Percentiles rank a stretch among this genome's conserved stretches.
Evolutionary conservation across 2,888 invertebrate genomes (phyloP).

Genomic region (Chymomyza fuscimana): DNA sequence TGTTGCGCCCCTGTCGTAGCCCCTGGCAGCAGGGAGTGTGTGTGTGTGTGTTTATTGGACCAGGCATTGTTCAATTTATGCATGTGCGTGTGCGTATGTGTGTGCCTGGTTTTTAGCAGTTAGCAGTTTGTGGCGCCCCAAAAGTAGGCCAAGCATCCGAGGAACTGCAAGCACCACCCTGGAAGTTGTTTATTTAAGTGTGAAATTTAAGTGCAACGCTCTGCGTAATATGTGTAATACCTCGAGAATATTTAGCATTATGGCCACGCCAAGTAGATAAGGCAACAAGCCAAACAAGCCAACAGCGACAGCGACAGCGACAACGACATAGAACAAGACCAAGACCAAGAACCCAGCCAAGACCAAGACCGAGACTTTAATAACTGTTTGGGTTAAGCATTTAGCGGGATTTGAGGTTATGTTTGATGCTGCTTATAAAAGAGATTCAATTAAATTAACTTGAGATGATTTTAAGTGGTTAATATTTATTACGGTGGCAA

Average conservation of each 20-base stretch:
- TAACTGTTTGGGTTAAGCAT: background rate
- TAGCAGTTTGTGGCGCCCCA: conserved; percentile 63
- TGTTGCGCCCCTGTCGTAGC: conserved; percentile 56
- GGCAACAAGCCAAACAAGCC: conserved; percentile 62
- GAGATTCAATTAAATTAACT: background rate
- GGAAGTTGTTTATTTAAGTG: conserved; percentile 70
- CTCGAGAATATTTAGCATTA: conserved; percentile 58
- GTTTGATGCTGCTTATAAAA: background rate
- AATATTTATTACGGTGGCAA: background rate
- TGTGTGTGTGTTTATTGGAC: conserved; percentile 20
- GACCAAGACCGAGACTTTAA: background rate
- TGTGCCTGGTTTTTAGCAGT: conserved; percentile 57
- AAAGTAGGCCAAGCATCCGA: conserved; percentile 66
- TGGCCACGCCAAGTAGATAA: conserved; percentile 53
- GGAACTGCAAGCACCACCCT: conserved; percentile 34
- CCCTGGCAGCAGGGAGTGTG: conserved; percentile 20
- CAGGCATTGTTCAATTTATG: conserved; percentile 70
- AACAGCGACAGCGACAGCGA: background rate
- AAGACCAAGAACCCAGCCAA: background rate
- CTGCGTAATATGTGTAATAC: conserved; percentile 50
- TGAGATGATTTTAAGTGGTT: background rate
- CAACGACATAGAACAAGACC: background rate
- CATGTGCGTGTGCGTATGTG: conserved; percentile 40
- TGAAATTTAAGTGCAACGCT: conserved; percentile 65
- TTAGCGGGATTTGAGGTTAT: background rate